Conservation (phyloP, 2,797 vertebrate species). For the Pitangus sulphuratus region DNA sequence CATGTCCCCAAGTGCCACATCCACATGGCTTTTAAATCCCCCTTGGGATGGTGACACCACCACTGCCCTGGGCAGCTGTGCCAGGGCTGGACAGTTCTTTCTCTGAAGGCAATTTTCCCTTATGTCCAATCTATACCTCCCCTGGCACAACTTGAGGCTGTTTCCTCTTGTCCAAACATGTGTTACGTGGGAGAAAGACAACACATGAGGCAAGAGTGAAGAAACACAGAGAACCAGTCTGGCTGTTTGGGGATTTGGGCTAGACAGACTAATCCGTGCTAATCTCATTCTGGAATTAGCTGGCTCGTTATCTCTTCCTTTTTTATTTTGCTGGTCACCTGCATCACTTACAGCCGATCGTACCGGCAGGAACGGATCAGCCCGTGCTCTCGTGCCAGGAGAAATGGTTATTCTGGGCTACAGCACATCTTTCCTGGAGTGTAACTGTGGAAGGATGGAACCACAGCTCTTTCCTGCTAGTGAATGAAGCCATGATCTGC, state of each 20-base stretch:
- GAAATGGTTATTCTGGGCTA: background rate
- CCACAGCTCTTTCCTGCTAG: background rate
- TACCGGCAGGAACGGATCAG: background rate
- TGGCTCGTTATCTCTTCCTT: background rate
- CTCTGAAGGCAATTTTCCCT: background rate
- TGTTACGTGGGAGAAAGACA: background rate
- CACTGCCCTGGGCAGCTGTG: background rate
- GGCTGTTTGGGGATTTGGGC: background rate
- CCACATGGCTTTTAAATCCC: background rate
- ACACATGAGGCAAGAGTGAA: background rate
- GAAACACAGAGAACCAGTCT: background rate
- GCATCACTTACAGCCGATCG: background rate
- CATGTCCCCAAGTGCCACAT: background rate
- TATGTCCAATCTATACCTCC: background rate
- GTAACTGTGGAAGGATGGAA: background rate
- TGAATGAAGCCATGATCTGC: background rate
- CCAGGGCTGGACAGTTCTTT: background rate
- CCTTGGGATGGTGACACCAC: background rate
- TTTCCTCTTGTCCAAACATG: background rate
- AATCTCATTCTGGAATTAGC: constrained; percentile 40
- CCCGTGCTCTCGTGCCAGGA: background rate
- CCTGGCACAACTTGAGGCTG: background rate
- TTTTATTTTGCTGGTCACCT: background rate
- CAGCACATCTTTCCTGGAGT: background rate
- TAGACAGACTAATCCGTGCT: constrained; percentile 32